Conservation (phyloP, 2,888 invertebrate genomes). For the Bedellia somnulentella region DNA sequence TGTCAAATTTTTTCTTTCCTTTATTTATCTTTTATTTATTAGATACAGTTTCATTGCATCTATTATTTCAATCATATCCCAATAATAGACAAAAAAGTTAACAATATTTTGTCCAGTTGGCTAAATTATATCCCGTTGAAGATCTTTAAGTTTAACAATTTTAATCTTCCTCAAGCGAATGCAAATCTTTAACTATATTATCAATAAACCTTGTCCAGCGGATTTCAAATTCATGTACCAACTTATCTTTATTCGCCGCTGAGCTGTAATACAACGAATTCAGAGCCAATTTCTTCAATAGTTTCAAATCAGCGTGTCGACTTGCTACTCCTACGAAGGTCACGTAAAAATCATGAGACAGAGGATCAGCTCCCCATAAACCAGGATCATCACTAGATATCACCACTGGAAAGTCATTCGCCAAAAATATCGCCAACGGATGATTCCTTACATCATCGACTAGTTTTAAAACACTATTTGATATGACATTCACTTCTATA, state of each 20-base stretch:
- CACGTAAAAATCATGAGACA: slow-evolving; percentile 77
- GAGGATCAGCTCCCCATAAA: slow-evolving; percentile 63
- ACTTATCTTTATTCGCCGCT: slow-evolving; percentile 37
- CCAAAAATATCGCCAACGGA: slow-evolving; percentile 60
- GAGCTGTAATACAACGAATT: slow-evolving; percentile 75
- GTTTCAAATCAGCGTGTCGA: slow-evolving; percentile 65
- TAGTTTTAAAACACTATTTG: slow-evolving; percentile 67
- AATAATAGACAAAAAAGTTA: too few relatives aligned
- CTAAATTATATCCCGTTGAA: too few relatives aligned
- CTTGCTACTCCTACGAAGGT: slow-evolving; percentile 76
- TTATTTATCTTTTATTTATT: too few relatives aligned
- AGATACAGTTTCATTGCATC: too few relatives aligned
- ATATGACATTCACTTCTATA: slow-evolving; percentile 69
- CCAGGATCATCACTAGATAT: slow-evolving; percentile 71
- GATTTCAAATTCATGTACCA: slow-evolving; percentile 34
- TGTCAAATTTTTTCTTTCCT: too few relatives aligned
- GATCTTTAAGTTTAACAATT: slow-evolving; percentile 15
- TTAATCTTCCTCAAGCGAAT: too few relatives aligned
- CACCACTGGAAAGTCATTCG: slow-evolving; percentile 64
- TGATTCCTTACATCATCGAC: slow-evolving; percentile 68
- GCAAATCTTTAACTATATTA: slow-evolving; percentile 18
- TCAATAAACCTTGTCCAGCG: slow-evolving; percentile 42
- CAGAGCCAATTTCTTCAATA: slow-evolving; percentile 72
- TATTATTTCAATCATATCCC: too few relatives aligned
- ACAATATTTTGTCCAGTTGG: too few relatives aligned